These are phyloP conservation scores for Tetranychus piercei DNA, from an alignment of 2,888 invertebrate species.

Conservation along the genomic window DNA sequence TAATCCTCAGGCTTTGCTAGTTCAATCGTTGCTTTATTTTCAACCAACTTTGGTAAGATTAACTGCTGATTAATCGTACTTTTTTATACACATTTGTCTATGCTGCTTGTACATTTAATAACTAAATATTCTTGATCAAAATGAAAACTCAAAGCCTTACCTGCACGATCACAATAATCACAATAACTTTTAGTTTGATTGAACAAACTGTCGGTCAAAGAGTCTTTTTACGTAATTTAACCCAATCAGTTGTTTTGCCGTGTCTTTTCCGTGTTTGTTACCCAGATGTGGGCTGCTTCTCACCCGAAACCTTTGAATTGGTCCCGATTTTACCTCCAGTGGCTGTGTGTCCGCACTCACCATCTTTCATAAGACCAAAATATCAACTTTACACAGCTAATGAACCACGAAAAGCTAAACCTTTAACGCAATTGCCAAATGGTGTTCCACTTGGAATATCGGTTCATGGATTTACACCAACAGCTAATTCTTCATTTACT, in stretches of 20 bases:
- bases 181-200: too few species aligned
- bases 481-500: neutral
- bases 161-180: too few species aligned
- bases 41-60: too few species aligned
- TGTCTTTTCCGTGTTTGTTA: neutral
- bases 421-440: neutral
- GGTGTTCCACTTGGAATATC: neutral
- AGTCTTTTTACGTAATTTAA: neutral
- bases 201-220: neutral
- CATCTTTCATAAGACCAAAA: neutral
- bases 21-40: too few species aligned
- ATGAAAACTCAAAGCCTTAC: too few species aligned
- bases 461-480: neutral
- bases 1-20: too few species aligned
- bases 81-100: too few species aligned
- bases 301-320: neutral
- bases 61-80: too few species aligned
- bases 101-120: too few species aligned
- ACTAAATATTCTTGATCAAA: too few species aligned
- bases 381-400: neutral
- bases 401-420: neutral
- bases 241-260: neutral
- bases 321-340: constrained; percentile 2
- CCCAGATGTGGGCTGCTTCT: neutral
- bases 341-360: neutral